Conservation (phyloP, 2,113 vertebrate species). For the Syrmaticus mikado region DNA sequence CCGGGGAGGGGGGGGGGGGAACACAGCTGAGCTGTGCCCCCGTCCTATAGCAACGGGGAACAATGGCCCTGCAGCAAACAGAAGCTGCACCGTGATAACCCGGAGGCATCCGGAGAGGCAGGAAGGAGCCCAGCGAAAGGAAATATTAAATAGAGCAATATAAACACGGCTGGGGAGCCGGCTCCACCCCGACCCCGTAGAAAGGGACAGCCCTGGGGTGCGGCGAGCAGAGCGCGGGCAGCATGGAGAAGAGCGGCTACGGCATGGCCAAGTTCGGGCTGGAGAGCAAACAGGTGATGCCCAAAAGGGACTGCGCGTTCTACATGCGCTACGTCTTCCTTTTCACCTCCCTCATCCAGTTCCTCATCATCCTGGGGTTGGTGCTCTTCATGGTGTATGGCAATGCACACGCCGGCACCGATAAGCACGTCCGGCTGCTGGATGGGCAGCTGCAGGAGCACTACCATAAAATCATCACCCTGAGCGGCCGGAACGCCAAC, state of each 20-base stretch:
- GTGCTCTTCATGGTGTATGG: conserved; percentile 96
- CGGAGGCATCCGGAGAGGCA: conserved; percentile 73
- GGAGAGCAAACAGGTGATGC: conserved; percentile 71
- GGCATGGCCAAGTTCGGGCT: conserved; percentile 79
- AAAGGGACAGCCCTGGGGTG: neutral
- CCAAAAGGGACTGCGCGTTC: conserved; percentile 72
- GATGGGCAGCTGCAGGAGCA: conserved; percentile 75
- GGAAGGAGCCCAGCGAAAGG: conserved; percentile 78
- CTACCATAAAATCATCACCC: conserved; percentile 49
- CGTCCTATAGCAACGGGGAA: neutral
- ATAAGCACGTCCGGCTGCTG: conserved; percentile 80
- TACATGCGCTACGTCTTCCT: conserved; percentile 92
- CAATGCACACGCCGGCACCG: conserved; percentile 83
- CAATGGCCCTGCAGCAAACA: neutral
- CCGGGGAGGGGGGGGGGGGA: neutral
- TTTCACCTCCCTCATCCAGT: conserved; percentile 91
- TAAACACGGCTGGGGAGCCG: conserved; percentile 51
- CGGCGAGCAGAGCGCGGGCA: fast-evolving
- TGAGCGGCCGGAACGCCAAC: conserved; percentile 70
- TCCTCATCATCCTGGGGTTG: conserved; percentile 92
- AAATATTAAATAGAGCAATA: conserved; percentile 69
- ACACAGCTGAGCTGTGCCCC: neutral
- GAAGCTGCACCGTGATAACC: conserved; percentile 68
- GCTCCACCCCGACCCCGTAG: neutral
- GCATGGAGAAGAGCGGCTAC: conserved; percentile 86